Conservation (phyloP, 1,140 invertebrate species). For the Apis laboriosa region DNA sequence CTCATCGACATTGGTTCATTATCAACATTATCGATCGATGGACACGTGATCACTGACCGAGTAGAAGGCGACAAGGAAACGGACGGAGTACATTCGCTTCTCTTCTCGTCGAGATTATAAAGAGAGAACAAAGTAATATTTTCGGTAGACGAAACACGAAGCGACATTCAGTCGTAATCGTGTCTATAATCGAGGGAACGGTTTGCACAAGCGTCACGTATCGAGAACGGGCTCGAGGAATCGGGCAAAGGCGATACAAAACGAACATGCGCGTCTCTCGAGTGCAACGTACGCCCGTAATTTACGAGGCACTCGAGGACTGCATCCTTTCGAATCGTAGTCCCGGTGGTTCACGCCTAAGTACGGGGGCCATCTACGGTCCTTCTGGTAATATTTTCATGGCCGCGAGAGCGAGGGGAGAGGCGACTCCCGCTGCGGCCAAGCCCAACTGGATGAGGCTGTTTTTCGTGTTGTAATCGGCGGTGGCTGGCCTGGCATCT, state of each 20-base stretch:
- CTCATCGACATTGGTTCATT: neutral
- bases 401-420: constrained; percentile 23
- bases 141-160: too few species aligned
- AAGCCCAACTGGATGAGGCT: constrained; percentile 15
- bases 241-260: too few species aligned
- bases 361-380: neutral
- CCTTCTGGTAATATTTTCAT: constrained; percentile 57
- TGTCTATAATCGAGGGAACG: neutral
- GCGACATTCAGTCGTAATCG: neutral
- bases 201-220: neutral
- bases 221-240: too few species aligned
- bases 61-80: neutral
- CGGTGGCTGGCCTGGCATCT: neutral
- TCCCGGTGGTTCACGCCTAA: neutral
- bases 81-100: neutral
- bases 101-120: too few species aligned
- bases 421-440: constrained; percentile 50
- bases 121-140: too few species aligned
- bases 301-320: neutral
- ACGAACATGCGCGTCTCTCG: neutral
- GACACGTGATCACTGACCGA: neutral
- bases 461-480: constrained; percentile 46
- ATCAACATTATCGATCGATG: neutral
- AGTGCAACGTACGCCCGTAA: neutral
- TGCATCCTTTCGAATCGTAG: neutral